These are phyloP conservation scores for Xyrauchen texanus DNA, from an alignment of 2,113 vertebrate genomes.

Conservation along the genomic window DNA sequence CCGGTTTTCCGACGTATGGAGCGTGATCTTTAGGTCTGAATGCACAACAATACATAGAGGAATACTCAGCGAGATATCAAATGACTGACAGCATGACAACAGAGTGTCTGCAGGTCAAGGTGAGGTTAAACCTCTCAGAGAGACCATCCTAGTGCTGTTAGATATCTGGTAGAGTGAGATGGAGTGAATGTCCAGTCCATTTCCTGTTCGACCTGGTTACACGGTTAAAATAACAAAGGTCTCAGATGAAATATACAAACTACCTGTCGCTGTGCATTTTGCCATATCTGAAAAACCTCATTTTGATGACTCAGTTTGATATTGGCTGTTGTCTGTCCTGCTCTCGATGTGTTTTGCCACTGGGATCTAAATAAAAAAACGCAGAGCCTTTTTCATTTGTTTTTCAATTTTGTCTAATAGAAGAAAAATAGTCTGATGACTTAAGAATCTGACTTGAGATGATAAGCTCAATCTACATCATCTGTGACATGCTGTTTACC, in stretches of 20 bases:
- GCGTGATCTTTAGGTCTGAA: neutral
- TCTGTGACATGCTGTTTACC: no score
- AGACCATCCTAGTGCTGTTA: neutral
- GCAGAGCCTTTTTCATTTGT: neutral
- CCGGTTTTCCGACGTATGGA: neutral
- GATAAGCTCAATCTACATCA: no score
- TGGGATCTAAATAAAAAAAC: constrained; percentile 9
- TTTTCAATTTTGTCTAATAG: neutral
- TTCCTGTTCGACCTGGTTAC: neutral
- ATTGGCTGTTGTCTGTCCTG: constrained; percentile 30
- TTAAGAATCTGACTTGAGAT: no score
- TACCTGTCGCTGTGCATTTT: constrained; percentile 15
- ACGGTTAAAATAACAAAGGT: constrained; percentile 9
- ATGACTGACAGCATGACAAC: neutral
- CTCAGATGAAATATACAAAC: constrained; percentile 21
- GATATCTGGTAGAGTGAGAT: neutral
- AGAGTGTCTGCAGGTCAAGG: neutral
- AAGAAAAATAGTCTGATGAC: neutral
- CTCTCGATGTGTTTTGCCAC: constrained; percentile 38
- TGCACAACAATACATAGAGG: neutral
- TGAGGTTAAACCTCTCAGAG: neutral
- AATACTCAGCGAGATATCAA: constrained; percentile 22
- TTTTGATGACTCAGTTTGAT: constrained; percentile 4
- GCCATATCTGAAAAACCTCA: constrained; percentile 10
- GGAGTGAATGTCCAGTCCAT: neutral